A percentile compares a stretch with the other conserved stretches of the same genome.
phyloP scores from a whole-genome alignment of 2,888 invertebrate genomes.

The Tipula helvola region DNA sequence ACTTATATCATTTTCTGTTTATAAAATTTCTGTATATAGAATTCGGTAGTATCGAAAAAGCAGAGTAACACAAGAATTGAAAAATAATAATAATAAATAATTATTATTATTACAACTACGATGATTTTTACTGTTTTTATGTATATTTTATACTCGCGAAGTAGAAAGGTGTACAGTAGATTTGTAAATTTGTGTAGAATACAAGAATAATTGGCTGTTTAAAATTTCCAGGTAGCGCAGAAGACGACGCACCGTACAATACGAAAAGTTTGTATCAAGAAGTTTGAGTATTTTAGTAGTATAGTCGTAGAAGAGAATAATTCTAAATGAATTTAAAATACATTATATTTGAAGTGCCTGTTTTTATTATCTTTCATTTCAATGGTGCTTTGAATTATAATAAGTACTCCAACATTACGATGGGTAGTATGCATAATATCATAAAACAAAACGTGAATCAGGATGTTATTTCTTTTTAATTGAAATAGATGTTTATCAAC shows the following conservation, averaged over 20 bases:
- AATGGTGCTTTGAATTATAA: neutral
- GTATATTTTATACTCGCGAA: no score
- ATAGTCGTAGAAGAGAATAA: no score
- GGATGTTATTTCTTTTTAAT: neutral
- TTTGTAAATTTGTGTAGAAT: neutral
- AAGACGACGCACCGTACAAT: no score
- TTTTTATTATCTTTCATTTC: neutral
- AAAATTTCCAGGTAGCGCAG: neutral
- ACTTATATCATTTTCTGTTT: no score
- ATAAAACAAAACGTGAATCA: no score
- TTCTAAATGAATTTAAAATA: no score
- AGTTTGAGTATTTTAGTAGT: no score
- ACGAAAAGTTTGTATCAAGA: no score
- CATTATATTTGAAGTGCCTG: no score
- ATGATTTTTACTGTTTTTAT: neutral
- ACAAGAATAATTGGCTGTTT: neutral
- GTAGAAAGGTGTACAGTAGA: neutral
- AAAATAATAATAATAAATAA: neutral
- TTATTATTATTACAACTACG: neutral
- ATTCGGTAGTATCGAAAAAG: neutral
- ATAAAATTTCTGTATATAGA: no score
- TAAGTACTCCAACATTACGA: neutral
- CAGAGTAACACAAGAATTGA: neutral
- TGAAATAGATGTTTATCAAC: neutral
- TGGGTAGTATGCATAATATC: no score